Evolutionary conservation across 2,113 vertebrate genomes (phyloP), one percentile per base, ranked within the genome.

Genomic region (Dicerorhinus sumatrensis): DNA sequence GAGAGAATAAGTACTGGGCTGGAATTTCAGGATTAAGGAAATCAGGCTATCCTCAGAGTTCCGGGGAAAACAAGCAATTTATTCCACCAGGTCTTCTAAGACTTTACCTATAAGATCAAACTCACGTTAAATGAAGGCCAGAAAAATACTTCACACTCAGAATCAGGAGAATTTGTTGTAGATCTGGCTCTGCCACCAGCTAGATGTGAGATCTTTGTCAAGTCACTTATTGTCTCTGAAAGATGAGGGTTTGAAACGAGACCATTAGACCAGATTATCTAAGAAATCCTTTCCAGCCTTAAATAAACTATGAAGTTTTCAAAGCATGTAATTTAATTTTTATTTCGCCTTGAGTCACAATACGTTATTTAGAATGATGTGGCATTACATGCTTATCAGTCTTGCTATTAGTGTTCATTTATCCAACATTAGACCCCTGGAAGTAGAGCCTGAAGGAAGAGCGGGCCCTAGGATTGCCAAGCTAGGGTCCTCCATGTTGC

Each of bases 231-330:
- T 10, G 9, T 79, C 31, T 65, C 5, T n/a, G 42, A 94, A 89
- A 54, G 10, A 67, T 80, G 48, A 94, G 5, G 48, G 82, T 67
- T 58, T 80, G 16, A 96, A 95, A 76, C 67, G 31, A 90, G 16
- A 56, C 33, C 69, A 56, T 27, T 90, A 80, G 31, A 79, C 1
- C 14, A 89, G 6, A 73, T 67, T 46, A 63, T 25, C 12, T 25
- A 84, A 51, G 46, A 95, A 82, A 81, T 65, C 1, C 2, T 79
- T 95, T 76, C 3, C 11, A 76, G 27, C 3, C 8, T 97, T 60
- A 65, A 58, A 36, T 69, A 79, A 96, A 10, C 8, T 76, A 29
- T 21, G 36, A 62, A 48, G 6, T 16, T 83, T 91, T 87, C 36
- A 88, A 80, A 90, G n/a, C 11, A 48, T 29, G 0, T 33, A n/a